A percentile compares a stretch with the other conserved stretches of the same genome.
Conservation (phyloP, 1,140 invertebrate species). For the Eupristina koningsbergeri region DNA sequence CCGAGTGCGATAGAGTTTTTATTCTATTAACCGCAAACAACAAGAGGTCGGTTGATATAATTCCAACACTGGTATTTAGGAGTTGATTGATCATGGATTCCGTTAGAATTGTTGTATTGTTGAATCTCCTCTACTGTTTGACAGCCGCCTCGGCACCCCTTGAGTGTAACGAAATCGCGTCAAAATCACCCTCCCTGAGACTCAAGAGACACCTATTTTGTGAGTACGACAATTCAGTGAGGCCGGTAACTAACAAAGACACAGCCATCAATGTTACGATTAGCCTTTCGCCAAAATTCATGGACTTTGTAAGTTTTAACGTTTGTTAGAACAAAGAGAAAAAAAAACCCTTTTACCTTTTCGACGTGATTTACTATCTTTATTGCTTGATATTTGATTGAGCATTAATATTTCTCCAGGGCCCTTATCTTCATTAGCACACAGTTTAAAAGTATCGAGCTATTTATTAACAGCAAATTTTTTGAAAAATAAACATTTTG, state of each 20-base stretch:
- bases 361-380: too few species aligned
- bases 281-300: conserved; percentile 70
- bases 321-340: too few species aligned
- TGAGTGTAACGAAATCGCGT: conserved; percentile 60
- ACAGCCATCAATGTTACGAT: conserved; percentile 69
- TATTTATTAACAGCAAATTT: too few species aligned
- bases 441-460: too few species aligned
- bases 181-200: conserved; percentile 52
- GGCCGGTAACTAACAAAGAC: conserved; percentile 66
- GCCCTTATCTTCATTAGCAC: too few species aligned
- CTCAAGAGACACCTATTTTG: conserved; percentile 72
- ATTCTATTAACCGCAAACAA: not conserved
- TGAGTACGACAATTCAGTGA: conserved; percentile 71
- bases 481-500: too few species aligned
- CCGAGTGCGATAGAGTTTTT: not conserved
- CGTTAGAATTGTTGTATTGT: not conserved
- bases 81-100: not conserved
- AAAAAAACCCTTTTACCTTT: too few species aligned
- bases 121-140: not conserved
- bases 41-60: not conserved
- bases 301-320: conserved; percentile 75
- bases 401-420: too few species aligned
- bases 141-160: not conserved
- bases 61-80: not conserved
- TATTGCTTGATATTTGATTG: too few species aligned